Evolutionary conservation across 2,113 vertebrate species (phyloP).

Genomic region (Okapia johnstoni): DNA sequence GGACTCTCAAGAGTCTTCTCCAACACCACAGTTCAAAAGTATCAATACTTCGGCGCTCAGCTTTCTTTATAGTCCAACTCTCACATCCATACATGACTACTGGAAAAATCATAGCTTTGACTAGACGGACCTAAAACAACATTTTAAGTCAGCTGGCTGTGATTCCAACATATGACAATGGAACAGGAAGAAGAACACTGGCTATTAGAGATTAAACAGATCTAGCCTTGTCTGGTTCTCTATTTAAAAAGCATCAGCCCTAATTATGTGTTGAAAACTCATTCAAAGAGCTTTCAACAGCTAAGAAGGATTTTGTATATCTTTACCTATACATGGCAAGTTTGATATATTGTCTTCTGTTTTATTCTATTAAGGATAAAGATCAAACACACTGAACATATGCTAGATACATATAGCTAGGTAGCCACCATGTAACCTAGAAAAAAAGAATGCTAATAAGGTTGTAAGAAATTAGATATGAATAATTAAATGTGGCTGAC

Average conservation of each 20-base stretch:
- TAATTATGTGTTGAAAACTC: background rate
- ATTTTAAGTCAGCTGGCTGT: background rate
- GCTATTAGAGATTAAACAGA: background rate
- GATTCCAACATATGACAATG: background rate
- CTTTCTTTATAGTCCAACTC: background rate
- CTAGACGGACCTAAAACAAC: background rate
- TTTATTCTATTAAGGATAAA: background rate
- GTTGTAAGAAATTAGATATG: background rate
- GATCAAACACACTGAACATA: background rate
- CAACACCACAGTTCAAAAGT: background rate
- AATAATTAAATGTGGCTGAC: slow-evolving; percentile 9
- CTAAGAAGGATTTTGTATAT: background rate
- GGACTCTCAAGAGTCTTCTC: background rate
- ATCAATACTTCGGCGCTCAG: background rate
- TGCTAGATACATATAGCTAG: background rate
- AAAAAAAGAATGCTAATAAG: background rate
- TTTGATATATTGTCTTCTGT: background rate
- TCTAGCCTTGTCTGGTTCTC: background rate
- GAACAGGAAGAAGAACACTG: background rate
- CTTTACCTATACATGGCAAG: background rate
- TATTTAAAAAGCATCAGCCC: background rate
- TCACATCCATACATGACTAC: background rate
- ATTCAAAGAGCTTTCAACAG: background rate
- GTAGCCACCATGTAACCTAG: background rate
- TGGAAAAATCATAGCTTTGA: background rate